Evolutionary conservation across 2,888 invertebrate genomes (phyloP).

Genomic region (Heliconius sara): DNA sequence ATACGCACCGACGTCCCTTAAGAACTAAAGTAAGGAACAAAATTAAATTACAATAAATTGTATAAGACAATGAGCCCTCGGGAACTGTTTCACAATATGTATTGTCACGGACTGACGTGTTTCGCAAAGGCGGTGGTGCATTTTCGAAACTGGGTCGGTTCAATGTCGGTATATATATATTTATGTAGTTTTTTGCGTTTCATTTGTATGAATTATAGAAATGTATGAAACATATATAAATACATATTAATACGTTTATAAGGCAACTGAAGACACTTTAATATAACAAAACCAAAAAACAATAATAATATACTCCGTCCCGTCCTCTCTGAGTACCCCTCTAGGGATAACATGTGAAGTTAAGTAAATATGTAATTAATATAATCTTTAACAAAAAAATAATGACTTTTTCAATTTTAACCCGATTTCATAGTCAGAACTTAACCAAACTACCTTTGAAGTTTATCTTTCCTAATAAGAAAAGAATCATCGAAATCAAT

Average conservation of each 20-base stretch:
- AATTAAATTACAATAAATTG: constrained; percentile 26
- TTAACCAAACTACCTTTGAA: too few species aligned
- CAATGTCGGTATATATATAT: constrained; percentile 37
- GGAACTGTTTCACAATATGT: constrained; percentile 38
- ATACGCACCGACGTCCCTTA: not conserved
- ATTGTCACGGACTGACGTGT: constrained; percentile 29
- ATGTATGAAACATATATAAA: not conserved
- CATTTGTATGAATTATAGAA: not conserved
- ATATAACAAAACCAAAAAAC: not conserved
- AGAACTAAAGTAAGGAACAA: not conserved
- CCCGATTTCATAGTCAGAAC: too few species aligned
- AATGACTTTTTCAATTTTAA: too few species aligned
- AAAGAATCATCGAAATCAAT: too few species aligned
- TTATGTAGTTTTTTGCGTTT: not conserved
- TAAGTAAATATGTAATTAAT: too few species aligned
- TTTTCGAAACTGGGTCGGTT: constrained; percentile 45
- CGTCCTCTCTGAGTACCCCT: too few species aligned
- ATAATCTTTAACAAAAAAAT: too few species aligned
- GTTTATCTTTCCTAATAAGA: too few species aligned
- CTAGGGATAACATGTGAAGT: too few species aligned
- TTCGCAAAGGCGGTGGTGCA: constrained; percentile 27
- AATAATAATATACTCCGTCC: not conserved
- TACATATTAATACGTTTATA: not conserved
- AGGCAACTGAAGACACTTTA: not conserved
- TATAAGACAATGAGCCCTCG: constrained; percentile 38